Evolutionary conservation across 2,888 invertebrate species (phyloP).

Genomic region (Hypercompe scribonia): DNA sequence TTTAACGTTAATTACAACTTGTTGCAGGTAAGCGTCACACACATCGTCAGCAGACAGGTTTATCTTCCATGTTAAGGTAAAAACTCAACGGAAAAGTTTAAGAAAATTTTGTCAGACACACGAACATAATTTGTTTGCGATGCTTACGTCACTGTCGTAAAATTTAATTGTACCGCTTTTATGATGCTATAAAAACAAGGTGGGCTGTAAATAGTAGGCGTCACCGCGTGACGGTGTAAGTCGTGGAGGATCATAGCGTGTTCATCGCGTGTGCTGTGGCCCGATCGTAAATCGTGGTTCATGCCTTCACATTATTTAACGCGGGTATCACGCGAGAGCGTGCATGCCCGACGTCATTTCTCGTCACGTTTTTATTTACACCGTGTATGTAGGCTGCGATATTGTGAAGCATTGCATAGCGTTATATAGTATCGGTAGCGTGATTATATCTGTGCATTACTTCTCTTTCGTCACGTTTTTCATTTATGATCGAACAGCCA

Average conservation of each 20-base stretch:
- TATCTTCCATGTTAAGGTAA: slow-evolving; percentile 7
- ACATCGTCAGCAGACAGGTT: neutral
- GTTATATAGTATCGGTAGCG: neutral
- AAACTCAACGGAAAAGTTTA: neutral
- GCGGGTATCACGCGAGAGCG: slow-evolving; percentile 61
- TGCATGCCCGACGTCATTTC: slow-evolving; percentile 53
- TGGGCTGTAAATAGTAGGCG: slow-evolving; percentile 49
- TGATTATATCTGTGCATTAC: slow-evolving; percentile 3
- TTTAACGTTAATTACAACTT: slow-evolving; percentile 23
- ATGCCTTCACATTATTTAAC: slow-evolving; percentile 69
- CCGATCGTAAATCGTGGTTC: slow-evolving; percentile 58
- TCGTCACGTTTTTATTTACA: slow-evolving; percentile 47
- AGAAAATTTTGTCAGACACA: slow-evolving; percentile 16
- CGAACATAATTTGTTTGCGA: slow-evolving; percentile 47
- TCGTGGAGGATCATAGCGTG: slow-evolving; percentile 56
- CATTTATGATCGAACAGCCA: slow-evolving; percentile 42
- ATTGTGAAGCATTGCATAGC: slow-evolving; percentile 14
- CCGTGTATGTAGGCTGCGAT: slow-evolving; percentile 42
- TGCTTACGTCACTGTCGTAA: slow-evolving; percentile 58
- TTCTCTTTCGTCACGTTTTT: slow-evolving; percentile 36
- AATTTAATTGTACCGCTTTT: slow-evolving; percentile 62
- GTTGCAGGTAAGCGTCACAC: slow-evolving; percentile 47
- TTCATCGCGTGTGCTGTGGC: slow-evolving; percentile 49
- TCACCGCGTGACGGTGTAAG: slow-evolving; percentile 35
- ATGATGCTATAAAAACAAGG: slow-evolving; percentile 61